A percentile compares a stretch with the other conserved stretches of the same genome.
phyloP scores from a whole-genome alignment of 2,888 invertebrate species.

The Suillia variegata region DNA sequence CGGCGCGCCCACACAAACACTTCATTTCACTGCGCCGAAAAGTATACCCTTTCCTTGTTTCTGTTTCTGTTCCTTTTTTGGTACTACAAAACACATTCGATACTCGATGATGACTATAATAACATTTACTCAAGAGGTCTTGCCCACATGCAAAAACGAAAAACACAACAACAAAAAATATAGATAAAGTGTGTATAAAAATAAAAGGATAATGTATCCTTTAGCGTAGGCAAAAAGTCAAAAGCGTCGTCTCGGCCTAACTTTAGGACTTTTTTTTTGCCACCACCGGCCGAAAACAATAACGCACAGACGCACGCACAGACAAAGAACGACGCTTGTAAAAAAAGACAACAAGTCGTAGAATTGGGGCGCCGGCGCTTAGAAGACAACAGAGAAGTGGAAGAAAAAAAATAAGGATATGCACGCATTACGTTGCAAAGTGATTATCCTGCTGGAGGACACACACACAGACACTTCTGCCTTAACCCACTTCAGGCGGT shows the following conservation, averaged over 20 bases:
- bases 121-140: not conserved
- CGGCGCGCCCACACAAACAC: too few relatives aligned
- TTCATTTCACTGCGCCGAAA: too few relatives aligned
- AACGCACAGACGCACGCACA: too few relatives aligned
- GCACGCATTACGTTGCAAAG: not conserved
- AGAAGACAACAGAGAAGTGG: not conserved
- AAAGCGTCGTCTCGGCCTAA: not conserved
- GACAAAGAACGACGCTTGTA: too few relatives aligned
- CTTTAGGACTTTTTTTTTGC: not conserved
- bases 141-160: not conserved
- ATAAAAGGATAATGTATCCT: not conserved
- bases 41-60: not conserved
- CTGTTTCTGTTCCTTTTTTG: too few relatives aligned
- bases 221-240: not conserved
- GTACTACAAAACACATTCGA: too few relatives aligned
- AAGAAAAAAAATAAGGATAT: not conserved
- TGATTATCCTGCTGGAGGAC: constrained; percentile 4
- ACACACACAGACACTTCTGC: constrained; percentile 1
- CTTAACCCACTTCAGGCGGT: constrained; percentile 1
- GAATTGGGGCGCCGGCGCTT: too few relatives aligned
- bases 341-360: too few relatives aligned
- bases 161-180: too few relatives aligned
- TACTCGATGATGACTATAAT: not conserved
- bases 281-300: not conserved
- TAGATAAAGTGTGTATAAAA: not conserved